Evolutionary conservation across 2,113 vertebrate genomes (phyloP), one percentile per base, ranked within the genome.

Genomic region (Spermophilus dauricus): DNA sequence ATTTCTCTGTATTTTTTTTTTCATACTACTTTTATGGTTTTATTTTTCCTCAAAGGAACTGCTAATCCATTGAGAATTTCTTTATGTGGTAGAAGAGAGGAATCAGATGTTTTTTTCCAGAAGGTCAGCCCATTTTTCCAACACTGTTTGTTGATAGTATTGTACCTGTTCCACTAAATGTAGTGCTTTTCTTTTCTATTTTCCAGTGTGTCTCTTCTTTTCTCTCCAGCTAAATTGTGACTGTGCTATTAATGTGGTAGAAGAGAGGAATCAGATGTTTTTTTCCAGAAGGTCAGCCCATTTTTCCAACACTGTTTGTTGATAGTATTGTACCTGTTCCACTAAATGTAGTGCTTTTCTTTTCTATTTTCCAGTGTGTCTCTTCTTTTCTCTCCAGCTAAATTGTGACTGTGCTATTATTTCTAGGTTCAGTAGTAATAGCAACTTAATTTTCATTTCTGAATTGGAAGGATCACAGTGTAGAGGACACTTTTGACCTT

Each of bases 21-120:
- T 84, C n/a, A 9, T 17, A 20, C 45, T 67, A 58, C 24, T 76
- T 94, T 61, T 56, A 94, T 96, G 39, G 45, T 95, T 97, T 97
- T 20, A 80, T 75, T 94, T 83, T 96, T 89, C 63, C 42, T 88
- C 53, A 39, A 84, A 82, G 87, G 87, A 65, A 53, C 18, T 11
- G 22, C 37, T 39, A 42, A 28, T 87, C 70, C 37, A 39, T 37
- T 95, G 58, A 89, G 34, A 86, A 69, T 81, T 75, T 88, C 12
- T 16, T 73, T 7, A 28, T 85, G 16, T 56, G n/a, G n/a, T n/a
- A n/a, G n/a, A n/a, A n/a, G n/a, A n/a, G n/a, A n/a, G n/a, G n/a
- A n/a, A n/a, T n/a, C n/a, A n/a, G n/a, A n/a, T n/a, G n/a, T n/a
- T n/a, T n/a, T n/a, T n/a, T n/a, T n/a, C n/a, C n/a, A n/a, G n/a